Percentiles rank a stretch among this genome's conserved stretches.
phyloP scores from a whole-genome alignment of 2,888 invertebrate species.

The Sympetrum striolatum region DNA sequence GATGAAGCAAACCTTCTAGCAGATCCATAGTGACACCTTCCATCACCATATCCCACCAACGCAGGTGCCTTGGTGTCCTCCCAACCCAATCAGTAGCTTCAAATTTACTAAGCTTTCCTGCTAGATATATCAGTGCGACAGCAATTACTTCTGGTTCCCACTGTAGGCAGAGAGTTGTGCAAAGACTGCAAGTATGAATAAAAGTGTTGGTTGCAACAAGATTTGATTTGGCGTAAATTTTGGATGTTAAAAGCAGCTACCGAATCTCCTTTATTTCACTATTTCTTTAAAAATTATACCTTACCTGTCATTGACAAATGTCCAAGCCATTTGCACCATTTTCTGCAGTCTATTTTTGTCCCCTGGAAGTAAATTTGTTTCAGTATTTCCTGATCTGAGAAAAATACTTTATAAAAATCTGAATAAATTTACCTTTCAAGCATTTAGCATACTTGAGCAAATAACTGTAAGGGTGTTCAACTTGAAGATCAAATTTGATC shows the following conservation, averaged over 20 bases:
- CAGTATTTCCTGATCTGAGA: background rate
- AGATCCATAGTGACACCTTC: constrained; percentile 93
- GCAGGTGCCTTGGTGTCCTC: constrained; percentile 73
- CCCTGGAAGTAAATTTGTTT: constrained; percentile 59
- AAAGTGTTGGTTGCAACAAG: too few relatives aligned
- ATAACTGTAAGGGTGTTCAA: constrained; percentile 96
- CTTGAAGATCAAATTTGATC: constrained; percentile 97
- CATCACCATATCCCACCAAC: constrained; percentile 99
- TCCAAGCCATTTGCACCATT: constrained; percentile 99
- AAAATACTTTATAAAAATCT: background rate
- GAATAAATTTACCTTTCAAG: constrained; percentile 69
- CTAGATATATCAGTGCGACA: constrained; percentile 95
- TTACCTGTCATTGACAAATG: constrained; percentile 96
- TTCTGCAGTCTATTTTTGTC: constrained; percentile 93
- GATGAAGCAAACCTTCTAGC: constrained; percentile 70
- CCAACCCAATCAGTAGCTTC: constrained; percentile 94
- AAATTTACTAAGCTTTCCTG: constrained; percentile 94
- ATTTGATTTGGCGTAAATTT: too few relatives aligned
- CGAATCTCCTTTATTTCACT: background rate
- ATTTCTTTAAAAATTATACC: background rate
- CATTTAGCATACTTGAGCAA: constrained; percentile 93
- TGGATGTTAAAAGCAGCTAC: too few relatives aligned
- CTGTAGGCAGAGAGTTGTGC: constrained; percentile 94
- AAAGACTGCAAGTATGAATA: constrained; percentile 69
- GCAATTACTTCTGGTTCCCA: constrained; percentile 99